Evolutionary conservation across 2,797 vertebrate species (phyloP), one percentile per base, ranked within the genome.

Genomic region (Paramormyrops hopkinsi): DNA sequence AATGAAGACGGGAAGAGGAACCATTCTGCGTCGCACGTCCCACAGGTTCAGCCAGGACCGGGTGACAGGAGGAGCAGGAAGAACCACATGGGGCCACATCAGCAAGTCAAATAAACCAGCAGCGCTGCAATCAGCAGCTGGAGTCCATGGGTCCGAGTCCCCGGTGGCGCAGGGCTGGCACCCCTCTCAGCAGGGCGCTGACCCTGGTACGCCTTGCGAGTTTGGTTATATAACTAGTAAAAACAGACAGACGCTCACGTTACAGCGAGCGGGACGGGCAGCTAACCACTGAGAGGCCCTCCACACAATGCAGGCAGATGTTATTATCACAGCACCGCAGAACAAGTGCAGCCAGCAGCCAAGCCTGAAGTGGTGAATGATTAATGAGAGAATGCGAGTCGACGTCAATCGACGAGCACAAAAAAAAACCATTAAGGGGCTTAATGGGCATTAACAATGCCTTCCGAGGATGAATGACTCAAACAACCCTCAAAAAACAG

Each of bases 341-440:
- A 25, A 22, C 22, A 44, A 41, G 14, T 22, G 53, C 44, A 9
- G 33, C 41, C 22, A 25, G 22, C 37, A 62, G 82, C 14, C 54
- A 25, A 17, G n/a, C 46, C 56, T 44, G 5, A 3, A 50, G 44
- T 51, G 59, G 83, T 85, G 59, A 89, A 89, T 89, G 14, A 89
- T 89, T 89, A 86, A 86, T 46, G 85, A 59, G 53, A 17, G 51
- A 54, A 56, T 59, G 53, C 1, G 37, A 87, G 85, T 85, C 25
- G 14, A 48, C n/a, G 41, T 29, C n/a, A 85, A 25, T 48, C 82
- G 4, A 12, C 44, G 1, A 22, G n/a, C 82, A 48, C n/a, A 48
- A 84, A 48, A 44, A n/a, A 41, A 46, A 51, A 14, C 22, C 82
- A 85, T 41, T 59, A 37, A 41, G 85, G 5, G 25, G 25, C 12